Conservation (phyloP, 2,797 vertebrate genomes). For the Amblyraja radiata region DNA sequence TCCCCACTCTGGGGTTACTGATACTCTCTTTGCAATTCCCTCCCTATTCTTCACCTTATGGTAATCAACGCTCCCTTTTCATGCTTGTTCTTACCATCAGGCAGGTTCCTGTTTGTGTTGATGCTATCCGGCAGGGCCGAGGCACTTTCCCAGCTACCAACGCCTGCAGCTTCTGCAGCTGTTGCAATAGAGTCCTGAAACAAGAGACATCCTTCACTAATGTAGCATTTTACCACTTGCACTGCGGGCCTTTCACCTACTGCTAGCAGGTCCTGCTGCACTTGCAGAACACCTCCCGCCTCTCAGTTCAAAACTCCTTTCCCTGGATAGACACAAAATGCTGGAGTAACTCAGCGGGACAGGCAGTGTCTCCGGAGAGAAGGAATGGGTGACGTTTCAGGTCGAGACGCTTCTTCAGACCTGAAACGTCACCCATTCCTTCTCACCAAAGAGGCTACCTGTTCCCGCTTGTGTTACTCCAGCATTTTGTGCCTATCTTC, state of each 20-base stretch:
- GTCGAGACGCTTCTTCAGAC: too few species aligned
- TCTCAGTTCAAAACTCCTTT: not conserved
- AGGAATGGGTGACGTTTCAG: too few species aligned
- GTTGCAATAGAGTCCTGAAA: constrained; percentile 85
- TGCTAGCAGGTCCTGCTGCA: not conserved
- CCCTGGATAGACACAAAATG: not conserved
- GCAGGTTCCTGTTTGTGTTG: constrained; percentile 93
- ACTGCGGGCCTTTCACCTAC: not conserved
- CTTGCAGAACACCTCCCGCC: not conserved
- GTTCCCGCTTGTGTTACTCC: too few species aligned
- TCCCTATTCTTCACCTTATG: not conserved
- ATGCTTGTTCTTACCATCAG: constrained; percentile 72
- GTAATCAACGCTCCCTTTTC: not conserved
- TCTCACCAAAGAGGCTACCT: too few species aligned
- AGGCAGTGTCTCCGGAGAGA: too few species aligned
- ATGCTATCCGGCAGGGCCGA: constrained; percentile 89
- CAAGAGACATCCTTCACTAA: not conserved
- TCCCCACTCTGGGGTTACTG: not conserved
- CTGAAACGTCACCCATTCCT: too few species aligned
- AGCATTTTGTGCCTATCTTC: too few species aligned
- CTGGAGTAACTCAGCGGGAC: too few species aligned
- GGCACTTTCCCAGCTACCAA: constrained; percentile 88
- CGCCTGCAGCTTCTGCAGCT: constrained; percentile 91
- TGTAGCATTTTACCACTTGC: not conserved
- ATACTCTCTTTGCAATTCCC: not conserved